A percentile compares a stretch with the other conserved stretches of the same genome.
These are phyloP conservation scores for Phrynosoma blainvillii DNA, from an alignment of 2,113 vertebrate species.

Conservation along the genomic window DNA sequence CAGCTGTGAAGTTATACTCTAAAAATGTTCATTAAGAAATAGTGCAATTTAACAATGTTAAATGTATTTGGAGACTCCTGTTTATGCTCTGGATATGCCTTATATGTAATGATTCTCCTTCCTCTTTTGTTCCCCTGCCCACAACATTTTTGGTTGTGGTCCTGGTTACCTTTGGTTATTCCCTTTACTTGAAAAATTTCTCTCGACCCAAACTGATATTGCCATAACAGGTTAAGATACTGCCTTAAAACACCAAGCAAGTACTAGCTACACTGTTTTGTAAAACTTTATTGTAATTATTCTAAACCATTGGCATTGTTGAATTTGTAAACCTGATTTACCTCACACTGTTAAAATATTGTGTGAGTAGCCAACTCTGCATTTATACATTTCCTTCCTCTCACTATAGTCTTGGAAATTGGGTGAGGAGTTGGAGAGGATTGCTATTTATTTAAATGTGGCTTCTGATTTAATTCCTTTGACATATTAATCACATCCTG, in stretches of 20 bases:
- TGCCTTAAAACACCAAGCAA: background rate
- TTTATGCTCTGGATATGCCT: too few relatives aligned
- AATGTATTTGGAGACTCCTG: too few relatives aligned
- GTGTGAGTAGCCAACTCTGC: background rate
- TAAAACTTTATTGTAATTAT: background rate
- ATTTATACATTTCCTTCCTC: background rate
- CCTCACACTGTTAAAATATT: background rate
- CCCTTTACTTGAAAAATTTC: too few relatives aligned
- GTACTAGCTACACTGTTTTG: background rate
- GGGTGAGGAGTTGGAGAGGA: background rate
- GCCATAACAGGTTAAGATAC: background rate
- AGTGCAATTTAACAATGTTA: too few relatives aligned
- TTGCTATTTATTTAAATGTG: background rate
- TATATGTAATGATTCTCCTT: too few relatives aligned
- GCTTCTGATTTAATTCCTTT: conserved; percentile 1
- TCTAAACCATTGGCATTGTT: background rate
- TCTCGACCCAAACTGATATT: background rate
- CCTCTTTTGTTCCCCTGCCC: background rate
- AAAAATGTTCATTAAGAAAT: too few relatives aligned
- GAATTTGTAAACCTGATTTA: background rate
- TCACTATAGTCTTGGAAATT: background rate
- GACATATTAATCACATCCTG: conserved; percentile 25
- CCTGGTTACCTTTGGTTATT: too few relatives aligned
- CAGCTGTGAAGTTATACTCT: too few relatives aligned
- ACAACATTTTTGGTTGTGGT: background rate